A percentile compares a stretch with the other conserved stretches of the same genome.
These are phyloP conservation scores for Trachymyrmex cornetzi DNA, from an alignment of 1,140 invertebrate genomes.

Conservation along the genomic window DNA sequence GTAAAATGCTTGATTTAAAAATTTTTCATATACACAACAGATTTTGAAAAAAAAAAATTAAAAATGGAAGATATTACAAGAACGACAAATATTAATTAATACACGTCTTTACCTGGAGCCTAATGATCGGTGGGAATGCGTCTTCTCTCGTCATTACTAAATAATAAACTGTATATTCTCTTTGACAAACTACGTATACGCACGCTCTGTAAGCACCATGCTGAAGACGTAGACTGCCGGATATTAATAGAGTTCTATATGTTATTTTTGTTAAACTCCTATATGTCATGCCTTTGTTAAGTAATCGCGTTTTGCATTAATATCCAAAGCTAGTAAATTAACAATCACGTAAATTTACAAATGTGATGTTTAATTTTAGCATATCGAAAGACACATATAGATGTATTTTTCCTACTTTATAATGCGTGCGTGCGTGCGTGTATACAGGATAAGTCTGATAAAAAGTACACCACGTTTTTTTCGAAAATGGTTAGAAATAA, in stretches of 20 bases:
- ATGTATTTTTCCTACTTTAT: background rate
- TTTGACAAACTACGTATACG: slow-evolving; percentile 79
- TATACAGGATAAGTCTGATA: too few species aligned
- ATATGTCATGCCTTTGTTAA: slow-evolving; percentile 49
- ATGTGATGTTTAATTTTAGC: background rate
- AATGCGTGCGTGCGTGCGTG: too few species aligned
- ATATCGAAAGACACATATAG: background rate
- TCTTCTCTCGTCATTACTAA: slow-evolving; percentile 81
- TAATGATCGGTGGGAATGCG: slow-evolving; percentile 81
- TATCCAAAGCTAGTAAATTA: background rate
- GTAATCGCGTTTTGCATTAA: background rate
- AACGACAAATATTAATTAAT: background rate
- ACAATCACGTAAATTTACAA: background rate
- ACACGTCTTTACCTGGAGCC: slow-evolving; percentile 80
- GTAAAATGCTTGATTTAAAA: slow-evolving; percentile 2
- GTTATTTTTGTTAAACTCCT: slow-evolving; percentile 76
- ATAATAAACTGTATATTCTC: slow-evolving; percentile 79
- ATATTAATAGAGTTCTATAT: slow-evolving; percentile 81
- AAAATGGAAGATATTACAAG: background rate
- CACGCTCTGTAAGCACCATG: slow-evolving; percentile 80
- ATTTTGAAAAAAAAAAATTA: background rate
- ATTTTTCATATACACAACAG: background rate
- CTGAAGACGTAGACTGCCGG: slow-evolving; percentile 78
- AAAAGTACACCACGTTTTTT: too few species aligned
- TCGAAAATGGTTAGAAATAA: too few species aligned